Evolutionary conservation across 2,888 invertebrate species (phyloP).

Genomic region (Habrosyne pyritoides): DNA sequence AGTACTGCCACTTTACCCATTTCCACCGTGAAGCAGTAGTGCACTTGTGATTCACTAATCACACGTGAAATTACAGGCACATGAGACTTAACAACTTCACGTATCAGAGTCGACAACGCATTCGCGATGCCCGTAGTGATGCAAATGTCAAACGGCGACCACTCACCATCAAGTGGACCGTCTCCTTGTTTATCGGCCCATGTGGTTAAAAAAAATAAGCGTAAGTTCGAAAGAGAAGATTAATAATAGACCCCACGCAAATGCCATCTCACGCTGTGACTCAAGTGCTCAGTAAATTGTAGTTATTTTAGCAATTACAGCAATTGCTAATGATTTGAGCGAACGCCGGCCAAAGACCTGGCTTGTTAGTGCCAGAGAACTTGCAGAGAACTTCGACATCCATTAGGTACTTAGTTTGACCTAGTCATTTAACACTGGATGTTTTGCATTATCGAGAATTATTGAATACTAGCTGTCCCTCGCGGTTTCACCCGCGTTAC

Average conservation of each 20-base stretch:
- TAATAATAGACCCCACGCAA: background rate
- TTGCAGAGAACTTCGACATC: background rate
- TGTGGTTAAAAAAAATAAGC: no score
- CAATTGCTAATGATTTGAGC: conserved; percentile 6
- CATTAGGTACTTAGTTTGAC: background rate
- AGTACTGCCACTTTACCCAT: no score
- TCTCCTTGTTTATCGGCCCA: no score
- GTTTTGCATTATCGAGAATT: background rate
- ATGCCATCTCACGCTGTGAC: background rate
- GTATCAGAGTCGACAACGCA: no score
- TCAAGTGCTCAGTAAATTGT: background rate
- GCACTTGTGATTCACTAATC: no score
- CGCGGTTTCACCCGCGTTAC: no score
- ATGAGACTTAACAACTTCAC: no score
- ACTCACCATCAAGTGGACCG: no score
- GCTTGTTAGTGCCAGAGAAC: background rate
- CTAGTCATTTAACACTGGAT: background rate
- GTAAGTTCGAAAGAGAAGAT: background rate
- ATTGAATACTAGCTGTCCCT: background rate
- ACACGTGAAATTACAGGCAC: no score
- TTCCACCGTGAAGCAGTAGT: no score
- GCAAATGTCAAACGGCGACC: no score
- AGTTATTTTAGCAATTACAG: background rate
- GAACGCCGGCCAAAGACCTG: conserved; percentile 1
- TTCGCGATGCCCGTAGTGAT: no score